These are phyloP conservation scores for Patella depressa DNA, from an alignment of 2,888 invertebrate species.

Conservation along the genomic window DNA sequence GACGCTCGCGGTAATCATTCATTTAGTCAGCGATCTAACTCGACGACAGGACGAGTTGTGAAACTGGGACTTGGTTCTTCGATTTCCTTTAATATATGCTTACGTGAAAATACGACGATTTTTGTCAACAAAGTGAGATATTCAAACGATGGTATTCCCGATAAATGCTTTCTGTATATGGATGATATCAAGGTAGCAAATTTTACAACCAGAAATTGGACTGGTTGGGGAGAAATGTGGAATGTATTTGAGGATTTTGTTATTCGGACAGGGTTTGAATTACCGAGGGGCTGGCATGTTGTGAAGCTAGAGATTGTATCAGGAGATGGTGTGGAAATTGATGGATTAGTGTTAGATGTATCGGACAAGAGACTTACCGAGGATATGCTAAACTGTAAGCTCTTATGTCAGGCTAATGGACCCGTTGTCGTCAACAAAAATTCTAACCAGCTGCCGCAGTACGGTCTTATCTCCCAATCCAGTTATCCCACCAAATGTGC, in stretches of 20 bases:
- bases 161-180: slow-evolving; percentile 16
- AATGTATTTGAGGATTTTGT: background rate
- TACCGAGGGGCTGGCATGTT: slow-evolving; percentile 1
- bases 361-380: slow-evolving; percentile 30
- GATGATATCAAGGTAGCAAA: slow-evolving; percentile 1
- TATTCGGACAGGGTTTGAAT: background rate
- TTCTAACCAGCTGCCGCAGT: background rate
- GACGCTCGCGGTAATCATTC: slow-evolving; percentile 14
- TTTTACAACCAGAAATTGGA: background rate
- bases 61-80: background rate
- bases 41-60: background rate
- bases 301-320: slow-evolving; percentile 17
- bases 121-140: slow-evolving; percentile 21
- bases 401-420: slow-evolving; percentile 36
- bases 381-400: slow-evolving; percentile 40
- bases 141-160: slow-evolving; percentile 30
- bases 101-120: slow-evolving; percentile 18
- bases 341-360: slow-evolving; percentile 37
- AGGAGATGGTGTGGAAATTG: slow-evolving; percentile 49
- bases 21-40: slow-evolving; percentile 11
- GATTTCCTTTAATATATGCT: slow-evolving; percentile 12
- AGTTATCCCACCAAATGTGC: slow-evolving; percentile 48
- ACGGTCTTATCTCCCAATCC: slow-evolving; percentile 33
- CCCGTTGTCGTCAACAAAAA: slow-evolving; percentile 4
- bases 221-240: background rate